Percentiles rank a stretch among this genome's conserved stretches.
Evolutionary conservation across 2,113 vertebrate genomes (phyloP).

Genomic region (Setophaga petechia): DNA sequence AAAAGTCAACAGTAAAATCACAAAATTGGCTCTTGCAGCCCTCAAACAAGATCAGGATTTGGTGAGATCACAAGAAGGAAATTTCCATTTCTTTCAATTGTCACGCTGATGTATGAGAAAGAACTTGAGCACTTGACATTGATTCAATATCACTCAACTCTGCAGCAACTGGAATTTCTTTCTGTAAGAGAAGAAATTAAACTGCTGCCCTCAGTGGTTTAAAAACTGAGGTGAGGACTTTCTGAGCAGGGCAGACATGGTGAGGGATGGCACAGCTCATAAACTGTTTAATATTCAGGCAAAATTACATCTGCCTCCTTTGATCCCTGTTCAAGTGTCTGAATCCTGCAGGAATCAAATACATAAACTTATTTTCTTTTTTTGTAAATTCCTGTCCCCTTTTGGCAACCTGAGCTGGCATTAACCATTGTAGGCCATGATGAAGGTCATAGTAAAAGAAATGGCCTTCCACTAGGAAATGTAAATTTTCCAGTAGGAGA

Average conservation of each 20-base stretch:
- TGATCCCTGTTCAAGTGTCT: not conserved
- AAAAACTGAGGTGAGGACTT: not conserved
- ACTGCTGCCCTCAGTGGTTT: not conserved
- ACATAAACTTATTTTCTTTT: not conserved
- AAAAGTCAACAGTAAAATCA: not conserved
- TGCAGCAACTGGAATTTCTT: not conserved
- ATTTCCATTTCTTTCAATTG: constrained; percentile 17
- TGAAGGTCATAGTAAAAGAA: not conserved
- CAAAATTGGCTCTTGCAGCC: not conserved
- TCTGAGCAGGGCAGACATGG: not conserved
- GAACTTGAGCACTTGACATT: not conserved
- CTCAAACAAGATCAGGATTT: not conserved
- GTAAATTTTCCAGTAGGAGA: not conserved
- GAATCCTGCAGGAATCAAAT: not conserved
- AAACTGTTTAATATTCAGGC: not conserved
- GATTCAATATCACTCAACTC: constrained; percentile 4
- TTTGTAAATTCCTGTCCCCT: not conserved
- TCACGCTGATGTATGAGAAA: not conserved
- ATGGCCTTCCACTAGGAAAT: not conserved
- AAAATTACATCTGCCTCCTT: not conserved
- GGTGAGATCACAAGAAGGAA: not conserved
- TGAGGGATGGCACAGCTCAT: not conserved
- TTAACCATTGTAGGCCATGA: not conserved
- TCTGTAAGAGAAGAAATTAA: constrained; percentile 18
- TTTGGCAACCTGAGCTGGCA: not conserved